These are phyloP conservation scores for Acleris laterana DNA, from an alignment of 2,888 invertebrate species.

Conservation along the genomic window DNA sequence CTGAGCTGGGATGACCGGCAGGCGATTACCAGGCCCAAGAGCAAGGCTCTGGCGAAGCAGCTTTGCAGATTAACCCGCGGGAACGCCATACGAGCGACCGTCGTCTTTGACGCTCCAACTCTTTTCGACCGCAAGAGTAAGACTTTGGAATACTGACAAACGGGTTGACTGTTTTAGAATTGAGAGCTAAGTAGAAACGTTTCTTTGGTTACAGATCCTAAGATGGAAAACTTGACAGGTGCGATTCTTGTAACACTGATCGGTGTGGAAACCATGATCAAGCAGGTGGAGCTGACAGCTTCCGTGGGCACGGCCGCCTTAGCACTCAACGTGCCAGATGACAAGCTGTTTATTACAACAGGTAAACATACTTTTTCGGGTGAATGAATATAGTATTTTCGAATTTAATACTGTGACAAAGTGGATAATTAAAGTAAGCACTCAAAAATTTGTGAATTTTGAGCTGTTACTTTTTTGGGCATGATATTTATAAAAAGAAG, in stretches of 20 bases:
- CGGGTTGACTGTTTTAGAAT: neutral
- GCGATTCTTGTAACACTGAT: slow-evolving; percentile 64
- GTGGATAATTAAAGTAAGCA: no score
- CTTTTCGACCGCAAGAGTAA: slow-evolving; percentile 12
- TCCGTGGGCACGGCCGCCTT: slow-evolving; percentile 63
- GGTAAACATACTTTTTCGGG: slow-evolving; percentile 49
- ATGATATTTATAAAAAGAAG: no score
- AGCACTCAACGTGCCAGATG: slow-evolving; percentile 48
- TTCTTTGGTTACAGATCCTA: slow-evolving; percentile 50
- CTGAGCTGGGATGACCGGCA: slow-evolving; percentile 55
- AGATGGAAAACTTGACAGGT: slow-evolving; percentile 56
- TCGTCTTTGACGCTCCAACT: slow-evolving; percentile 65
- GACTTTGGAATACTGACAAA: neutral
- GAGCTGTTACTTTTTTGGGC: no score
- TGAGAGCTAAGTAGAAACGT: neutral
- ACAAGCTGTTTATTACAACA: slow-evolving; percentile 56
- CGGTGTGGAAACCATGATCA: slow-evolving; percentile 59
- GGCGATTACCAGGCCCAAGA: slow-evolving; percentile 50
- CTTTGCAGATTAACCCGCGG: slow-evolving; percentile 68
- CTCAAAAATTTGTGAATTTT: no score
- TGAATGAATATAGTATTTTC: no score
- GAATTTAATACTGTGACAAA: no score
- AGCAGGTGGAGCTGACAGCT: slow-evolving; percentile 62
- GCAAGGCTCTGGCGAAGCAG: slow-evolving; percentile 62
- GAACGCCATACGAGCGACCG: slow-evolving; percentile 67